These are phyloP conservation scores for Enteromius trimaculatus DNA, from an alignment of 2,797 vertebrate genomes.

Conservation along the genomic window DNA sequence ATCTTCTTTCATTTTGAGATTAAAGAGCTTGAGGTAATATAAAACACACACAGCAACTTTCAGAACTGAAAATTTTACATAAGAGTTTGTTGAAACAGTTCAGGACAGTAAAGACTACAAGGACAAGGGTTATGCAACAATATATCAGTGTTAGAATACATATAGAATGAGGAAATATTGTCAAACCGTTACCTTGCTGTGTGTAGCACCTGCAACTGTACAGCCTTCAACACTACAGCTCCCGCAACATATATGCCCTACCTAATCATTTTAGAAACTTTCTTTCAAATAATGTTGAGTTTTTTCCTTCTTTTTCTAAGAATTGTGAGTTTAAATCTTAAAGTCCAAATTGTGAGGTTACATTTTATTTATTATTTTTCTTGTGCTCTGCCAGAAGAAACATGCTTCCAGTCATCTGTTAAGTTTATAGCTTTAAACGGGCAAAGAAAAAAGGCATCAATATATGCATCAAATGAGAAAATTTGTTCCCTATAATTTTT, in stretches of 20 bases:
- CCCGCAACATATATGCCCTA: too few species aligned
- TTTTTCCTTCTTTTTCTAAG: not conserved
- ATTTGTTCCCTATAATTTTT: too few species aligned
- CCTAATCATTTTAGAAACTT: not conserved
- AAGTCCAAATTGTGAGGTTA: not conserved
- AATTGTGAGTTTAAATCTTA: not conserved
- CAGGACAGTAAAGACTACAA: not conserved
- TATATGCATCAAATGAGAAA: not conserved
- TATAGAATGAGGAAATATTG: not conserved
- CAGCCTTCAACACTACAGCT: too few species aligned
- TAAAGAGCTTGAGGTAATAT: not conserved
- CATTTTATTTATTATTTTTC: not conserved
- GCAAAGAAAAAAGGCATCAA: too few species aligned
- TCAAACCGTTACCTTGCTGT: not conserved
- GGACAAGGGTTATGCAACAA: not conserved
- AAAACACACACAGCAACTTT: not conserved
- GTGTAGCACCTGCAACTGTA: too few species aligned
- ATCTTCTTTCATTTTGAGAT: constrained; percentile 1
- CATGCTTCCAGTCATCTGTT: not conserved
- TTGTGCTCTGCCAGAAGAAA: not conserved
- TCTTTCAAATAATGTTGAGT: not conserved
- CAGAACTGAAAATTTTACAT: not conserved
- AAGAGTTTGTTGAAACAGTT: not conserved
- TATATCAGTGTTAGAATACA: not conserved
- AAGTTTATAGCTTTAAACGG: not conserved